Evolutionary conservation across 2,888 invertebrate species (phyloP), one percentile per base, ranked within the genome.

Genomic region (Drosophila stalkeri): DNA sequence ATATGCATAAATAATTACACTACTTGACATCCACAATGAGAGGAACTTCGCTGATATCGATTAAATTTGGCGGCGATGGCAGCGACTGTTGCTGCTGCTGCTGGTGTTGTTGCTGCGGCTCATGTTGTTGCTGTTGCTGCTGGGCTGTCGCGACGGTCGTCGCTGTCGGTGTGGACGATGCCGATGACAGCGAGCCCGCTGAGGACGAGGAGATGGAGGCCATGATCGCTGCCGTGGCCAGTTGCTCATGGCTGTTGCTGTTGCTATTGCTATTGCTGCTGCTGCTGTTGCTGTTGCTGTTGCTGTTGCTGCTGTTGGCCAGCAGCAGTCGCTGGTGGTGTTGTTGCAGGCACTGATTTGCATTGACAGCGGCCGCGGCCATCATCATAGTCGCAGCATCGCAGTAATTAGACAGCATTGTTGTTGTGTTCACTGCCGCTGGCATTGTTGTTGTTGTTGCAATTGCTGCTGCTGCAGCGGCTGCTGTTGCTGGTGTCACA

Each of bases 21-120:
- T 92, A 92, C 92, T 92, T 92, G 91, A 93, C 93, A 92, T 93
- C 93, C 90, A 93, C 92, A 90, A 92, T 91, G 86, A 92, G 92
- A 91, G 93, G 92, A 92, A 92, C 93, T 91, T 93, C 93, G 83
- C 91, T 92, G 91, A 91, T 92, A 91, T 93, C 93, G 87, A 92
- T 92, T 90, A 93, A 89, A 92, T 92, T 92, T 88, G 92, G 91
- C 86, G 92, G 91, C 84, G 92, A 91, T 86, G 90, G 79, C 81
- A 88, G 77, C 81, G 80, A 64, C 70, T 81, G 79, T 71, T 86
- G 82, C 66, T 85, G 83, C 59, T 84, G 78, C 73, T 77, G 51
- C 59, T 72, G 78, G 8, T 73, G 69, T 23, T 79, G 82, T 41
- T 72, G 75, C 84, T 88, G 78, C 80, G 84, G 77, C 77, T 75